Base-by-base conservation (phyloP, 2,888 invertebrate species). In the Drosophila nigricruria region DNA sequence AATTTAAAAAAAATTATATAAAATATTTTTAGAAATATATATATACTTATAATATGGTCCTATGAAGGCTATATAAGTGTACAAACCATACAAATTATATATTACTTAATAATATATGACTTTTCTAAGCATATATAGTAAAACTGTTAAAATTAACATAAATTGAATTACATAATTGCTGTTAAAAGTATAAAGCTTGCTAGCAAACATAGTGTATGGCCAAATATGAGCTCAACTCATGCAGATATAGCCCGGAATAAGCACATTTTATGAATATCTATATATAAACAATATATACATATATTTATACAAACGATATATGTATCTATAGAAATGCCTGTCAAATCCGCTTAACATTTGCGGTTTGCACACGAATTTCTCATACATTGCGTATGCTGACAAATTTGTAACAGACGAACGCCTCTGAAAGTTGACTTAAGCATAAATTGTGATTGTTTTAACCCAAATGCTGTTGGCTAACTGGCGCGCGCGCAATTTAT, bases 391-490 rank as follows among this genome's bases (percentile, higher is more conserved):
- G 60, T 70, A 53, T 62, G 61, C 56, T 79, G 82, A 81, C 89
- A 79, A 81, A 89, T 89, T 90, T 86, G 77, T 89, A 73, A 89
- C 89, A 79, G 81, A 77, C 81, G 78, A 90, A 90, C 89, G 90
- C 89, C 89, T 88, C 79, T 40, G 56, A 56, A 56, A 18, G 72
- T 82, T 79, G 74, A 66, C 76, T 89, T 78, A 72, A 77, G 81
- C 81, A 81, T 72, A 68, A 79, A 79, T 71, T 82, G 85, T 89
- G 85, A 83, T 87, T 88, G 81, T 79, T 85, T 90, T 76, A 89
- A 89, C 90, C 90, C 79, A 85, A 90, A 88, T 83, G 62, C 40
- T 57, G 43, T 56, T 60, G 45, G 63, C 45, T 67, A 82, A 84
- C 72, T 65, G 75, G 70, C 74, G 77, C 65, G 88, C 88, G 52